phyloP scores from a whole-genome alignment of 2,797 vertebrate genomes.

The Alcedo atthis region DNA sequence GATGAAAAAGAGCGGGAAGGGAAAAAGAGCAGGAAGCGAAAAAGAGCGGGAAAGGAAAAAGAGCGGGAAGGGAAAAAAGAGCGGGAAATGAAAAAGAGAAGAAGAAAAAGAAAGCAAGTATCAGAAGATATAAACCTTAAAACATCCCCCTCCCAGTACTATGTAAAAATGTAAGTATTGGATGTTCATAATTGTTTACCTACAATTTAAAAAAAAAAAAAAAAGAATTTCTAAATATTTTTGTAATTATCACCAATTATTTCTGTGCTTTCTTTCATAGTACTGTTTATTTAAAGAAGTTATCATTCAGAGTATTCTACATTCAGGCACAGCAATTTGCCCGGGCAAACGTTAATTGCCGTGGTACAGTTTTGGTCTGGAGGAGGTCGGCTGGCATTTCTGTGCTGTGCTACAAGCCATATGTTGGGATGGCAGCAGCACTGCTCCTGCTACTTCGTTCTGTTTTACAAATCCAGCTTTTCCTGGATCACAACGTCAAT shows the following conservation, averaged over 20 bases:
- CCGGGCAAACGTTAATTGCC: neutral
- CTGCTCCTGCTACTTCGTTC: neutral
- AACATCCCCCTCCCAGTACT: fast-evolving
- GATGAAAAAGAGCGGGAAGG: too few relatives aligned
- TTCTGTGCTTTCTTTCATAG: neutral
- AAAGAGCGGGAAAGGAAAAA: too few relatives aligned
- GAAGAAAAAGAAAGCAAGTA: neutral
- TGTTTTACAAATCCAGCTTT: neutral
- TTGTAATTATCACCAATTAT: neutral
- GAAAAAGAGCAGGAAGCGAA: too few relatives aligned
- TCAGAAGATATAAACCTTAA: neutral
- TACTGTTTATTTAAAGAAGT: neutral
- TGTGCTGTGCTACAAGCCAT: neutral
- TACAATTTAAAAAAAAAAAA: neutral
- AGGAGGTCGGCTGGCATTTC: neutral
- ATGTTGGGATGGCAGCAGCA: neutral
- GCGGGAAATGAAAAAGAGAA: too few relatives aligned
- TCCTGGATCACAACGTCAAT: neutral
- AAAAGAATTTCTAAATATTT: neutral
- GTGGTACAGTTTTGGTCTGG: neutral
- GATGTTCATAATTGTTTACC: neutral
- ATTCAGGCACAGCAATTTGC: neutral
- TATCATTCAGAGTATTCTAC: neutral
- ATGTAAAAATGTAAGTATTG: neutral
- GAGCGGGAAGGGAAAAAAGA: too few relatives aligned